Conservation (phyloP, 2,113 vertebrate genomes). For the Condylura cristata region DNA sequence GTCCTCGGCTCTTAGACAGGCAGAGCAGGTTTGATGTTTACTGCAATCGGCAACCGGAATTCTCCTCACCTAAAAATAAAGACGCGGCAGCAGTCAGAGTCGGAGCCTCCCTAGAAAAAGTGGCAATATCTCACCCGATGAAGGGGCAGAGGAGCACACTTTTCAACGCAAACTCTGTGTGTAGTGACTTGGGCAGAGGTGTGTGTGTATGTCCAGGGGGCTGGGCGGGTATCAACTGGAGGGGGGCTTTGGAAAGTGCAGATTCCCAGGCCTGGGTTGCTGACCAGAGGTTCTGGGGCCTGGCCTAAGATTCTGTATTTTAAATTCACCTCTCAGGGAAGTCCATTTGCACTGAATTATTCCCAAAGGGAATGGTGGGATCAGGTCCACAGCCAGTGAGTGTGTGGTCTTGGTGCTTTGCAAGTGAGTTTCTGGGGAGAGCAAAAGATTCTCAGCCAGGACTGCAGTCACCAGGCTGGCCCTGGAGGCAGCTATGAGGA, state of each 20-base stretch:
- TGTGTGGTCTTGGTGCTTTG: background rate
- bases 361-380: background rate
- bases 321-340: background rate
- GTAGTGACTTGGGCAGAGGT: background rate
- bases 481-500: background rate
- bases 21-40: conserved; percentile 79
- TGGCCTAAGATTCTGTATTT: background rate
- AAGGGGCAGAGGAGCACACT: background rate
- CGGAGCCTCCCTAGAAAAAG: background rate
- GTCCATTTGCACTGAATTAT: background rate
- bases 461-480: background rate
- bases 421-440: background rate
- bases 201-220: too few relatives aligned
- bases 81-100: conserved; percentile 48
- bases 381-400: background rate
- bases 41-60: conserved; percentile 89
- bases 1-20: conserved; percentile 91
- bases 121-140: conserved; percentile 19
- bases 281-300: background rate
- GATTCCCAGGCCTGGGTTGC: background rate
- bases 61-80: conserved; percentile 88
- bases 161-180: conserved; percentile 18
- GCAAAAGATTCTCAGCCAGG: background rate
- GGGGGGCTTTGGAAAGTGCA: background rate
- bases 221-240: too few relatives aligned